A percentile compares a stretch with the other conserved stretches of the same genome.
phyloP scores from a whole-genome alignment of 2,888 invertebrate genomes.

The Orthonevra nobilis region DNA sequence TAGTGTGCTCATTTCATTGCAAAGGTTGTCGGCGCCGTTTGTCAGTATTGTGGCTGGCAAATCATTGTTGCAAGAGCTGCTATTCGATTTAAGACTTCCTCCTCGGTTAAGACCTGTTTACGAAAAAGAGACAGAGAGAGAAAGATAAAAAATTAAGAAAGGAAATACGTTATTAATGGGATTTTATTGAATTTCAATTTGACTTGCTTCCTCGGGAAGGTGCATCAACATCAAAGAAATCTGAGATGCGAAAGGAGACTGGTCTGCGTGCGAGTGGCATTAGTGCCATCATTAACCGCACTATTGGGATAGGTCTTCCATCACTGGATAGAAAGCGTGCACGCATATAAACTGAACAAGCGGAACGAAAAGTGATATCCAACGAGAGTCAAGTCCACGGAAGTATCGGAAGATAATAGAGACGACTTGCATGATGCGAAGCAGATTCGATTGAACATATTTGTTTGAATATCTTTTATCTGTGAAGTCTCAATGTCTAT shows the following conservation, averaged over 20 bases:
- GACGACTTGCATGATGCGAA: too few relatives aligned
- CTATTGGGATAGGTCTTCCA: constrained; percentile 15
- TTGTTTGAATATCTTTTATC: neutral
- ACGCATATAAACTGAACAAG: constrained; percentile 12
- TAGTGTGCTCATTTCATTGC: constrained; percentile 94
- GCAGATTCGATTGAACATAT: constrained; percentile 15
- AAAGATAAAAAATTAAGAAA: too few relatives aligned
- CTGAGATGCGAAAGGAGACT: constrained; percentile 5
- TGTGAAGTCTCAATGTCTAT: neutral
- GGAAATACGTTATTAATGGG: constrained; percentile 51
- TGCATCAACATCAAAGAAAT: constrained; percentile 19
- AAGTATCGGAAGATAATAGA: constrained; percentile 8
- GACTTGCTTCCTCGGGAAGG: neutral
- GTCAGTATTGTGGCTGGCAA: constrained; percentile 81
- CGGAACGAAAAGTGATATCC: constrained; percentile 26
- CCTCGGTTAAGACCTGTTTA: constrained; percentile 85
- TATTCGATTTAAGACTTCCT: constrained; percentile 89
- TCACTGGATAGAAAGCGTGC: neutral
- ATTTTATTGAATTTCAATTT: constrained; percentile 57
- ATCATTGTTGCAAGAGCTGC: constrained; percentile 80
- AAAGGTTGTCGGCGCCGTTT: constrained; percentile 86
- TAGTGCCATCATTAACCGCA: constrained; percentile 43
- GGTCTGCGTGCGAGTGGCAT: constrained; percentile 28
- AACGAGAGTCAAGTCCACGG: neutral
- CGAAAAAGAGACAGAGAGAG: constrained; percentile 1